Base-by-base conservation (phyloP, 2,888 invertebrate genomes). In the Dione juno region DNA sequence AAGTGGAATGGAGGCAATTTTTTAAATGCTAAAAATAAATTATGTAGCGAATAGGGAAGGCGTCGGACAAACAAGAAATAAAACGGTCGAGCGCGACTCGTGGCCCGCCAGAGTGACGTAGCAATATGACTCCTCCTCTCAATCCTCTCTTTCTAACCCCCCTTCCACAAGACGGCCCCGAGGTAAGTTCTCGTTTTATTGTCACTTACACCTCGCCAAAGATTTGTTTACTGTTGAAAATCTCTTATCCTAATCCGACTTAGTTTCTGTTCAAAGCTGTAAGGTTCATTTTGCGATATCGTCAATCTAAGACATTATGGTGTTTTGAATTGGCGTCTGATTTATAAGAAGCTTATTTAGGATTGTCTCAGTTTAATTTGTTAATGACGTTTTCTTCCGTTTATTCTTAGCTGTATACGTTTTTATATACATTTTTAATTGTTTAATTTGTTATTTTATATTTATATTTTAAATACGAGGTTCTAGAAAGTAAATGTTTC, bases 21-120 rank as follows among this genome's bases (percentile, higher is more conserved):
- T 92, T 93, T 91, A 92, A 92, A 88, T 90, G 92, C 90, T 87
- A 83, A 88, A 91, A 91, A 92, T 93, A 90, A 92, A 92, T 92
- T 92, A 92, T 92, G 90, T 90, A 92, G 89, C 82, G 83, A 86
- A 87, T 84, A 85, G 82, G 85, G 84, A 82, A 84, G 87, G 84
- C 81, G 84, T 82, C 84, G 88, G 88, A 89, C 90, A 90, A 90
- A 88, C 88, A 88, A 88, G 89, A 86, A 89, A 88, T 89, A 87
- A 91, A 89, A 89, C 86, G 87, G 87, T 84, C 85, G 86, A 87
- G 80, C 82, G 82, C 85, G 82, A 85, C 79, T 83, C 81, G 80
- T 78, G 78, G 79, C 78, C 78, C 73, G 86, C 64, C 71, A 75
- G 88, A 92, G 82, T 59, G 88, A 76, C 91, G 92, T 80, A 77